Percentiles rank a stretch among this genome's conserved stretches.
phyloP scores from a whole-genome alignment of 37 sponge, comb jelly and placozoan species.

The Cladorhizidae sp. region DNA sequence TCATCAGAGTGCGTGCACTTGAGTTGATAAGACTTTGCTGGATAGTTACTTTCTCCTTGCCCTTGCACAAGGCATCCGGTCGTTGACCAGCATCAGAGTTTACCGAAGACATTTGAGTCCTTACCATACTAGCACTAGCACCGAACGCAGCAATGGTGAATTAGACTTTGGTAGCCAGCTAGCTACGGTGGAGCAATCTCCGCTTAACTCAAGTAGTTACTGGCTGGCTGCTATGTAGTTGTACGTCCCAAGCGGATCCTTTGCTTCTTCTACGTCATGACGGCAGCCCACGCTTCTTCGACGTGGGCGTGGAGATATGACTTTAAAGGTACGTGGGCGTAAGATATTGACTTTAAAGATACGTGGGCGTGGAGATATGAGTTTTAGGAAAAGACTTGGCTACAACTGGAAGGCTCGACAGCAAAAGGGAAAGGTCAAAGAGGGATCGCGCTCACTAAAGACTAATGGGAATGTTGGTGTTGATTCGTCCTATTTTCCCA shows the following conservation, averaged over 20 bases:
- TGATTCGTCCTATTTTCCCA: background rate
- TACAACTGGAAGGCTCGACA: slow-evolving; percentile 73
- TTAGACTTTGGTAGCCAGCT: background rate
- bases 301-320: too few relatives aligned
- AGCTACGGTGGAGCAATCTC: too few relatives aligned
- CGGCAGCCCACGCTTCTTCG: too few relatives aligned
- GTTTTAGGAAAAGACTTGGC: slow-evolving; percentile 24
- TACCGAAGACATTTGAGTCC: slow-evolving; percentile 41
- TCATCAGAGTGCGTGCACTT: slow-evolving; percentile 23
- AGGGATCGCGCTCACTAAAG: background rate
- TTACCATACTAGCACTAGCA: slow-evolving; percentile 35
- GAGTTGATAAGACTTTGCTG: slow-evolving; percentile 57
- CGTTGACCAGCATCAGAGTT: slow-evolving; percentile 21
- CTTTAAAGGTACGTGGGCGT: too few relatives aligned
- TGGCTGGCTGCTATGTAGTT: too few relatives aligned
- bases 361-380: slow-evolving; percentile 1
- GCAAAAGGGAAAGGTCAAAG: background rate
- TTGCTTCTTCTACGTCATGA: too few relatives aligned
- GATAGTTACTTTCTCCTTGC: slow-evolving; percentile 48
- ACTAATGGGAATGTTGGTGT: background rate
- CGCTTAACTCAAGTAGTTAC: too few relatives aligned
- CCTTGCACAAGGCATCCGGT: background rate
- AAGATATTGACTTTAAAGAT: too few relatives aligned
- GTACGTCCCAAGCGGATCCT: too few relatives aligned
- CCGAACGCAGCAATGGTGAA: background rate